These are phyloP conservation scores for Metaphire vulgaris DNA, from an alignment of 1,140 invertebrate genomes.

Conservation along the genomic window DNA sequence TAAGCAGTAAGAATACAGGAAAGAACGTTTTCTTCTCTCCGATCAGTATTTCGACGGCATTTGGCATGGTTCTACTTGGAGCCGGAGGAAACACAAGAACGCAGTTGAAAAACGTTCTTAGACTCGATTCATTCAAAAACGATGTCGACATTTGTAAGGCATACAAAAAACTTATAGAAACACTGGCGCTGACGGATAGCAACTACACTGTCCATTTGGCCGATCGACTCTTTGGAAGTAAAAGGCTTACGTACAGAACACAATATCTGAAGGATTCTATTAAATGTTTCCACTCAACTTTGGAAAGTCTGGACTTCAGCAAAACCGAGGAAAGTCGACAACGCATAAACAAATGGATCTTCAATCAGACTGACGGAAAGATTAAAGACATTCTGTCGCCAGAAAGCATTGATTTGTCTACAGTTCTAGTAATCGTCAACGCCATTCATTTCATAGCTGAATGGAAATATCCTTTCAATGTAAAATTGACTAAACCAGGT, in stretches of 20 bases:
- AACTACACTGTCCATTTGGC: neutral
- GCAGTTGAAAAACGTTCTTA: neutral
- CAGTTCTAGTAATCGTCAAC: slow-evolving; percentile 65
- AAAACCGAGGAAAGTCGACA: slow-evolving; percentile 37
- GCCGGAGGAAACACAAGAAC: slow-evolving; percentile 4
- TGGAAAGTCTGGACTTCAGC: neutral
- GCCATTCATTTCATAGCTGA: slow-evolving; percentile 70
- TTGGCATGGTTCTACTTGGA: neutral
- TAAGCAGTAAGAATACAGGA: neutral
- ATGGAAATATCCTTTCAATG: slow-evolving; percentile 66
- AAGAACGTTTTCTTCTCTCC: slow-evolving; percentile 18
- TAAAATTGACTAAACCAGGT: slow-evolving; percentile 52
- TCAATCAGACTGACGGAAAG: slow-evolving; percentile 59
- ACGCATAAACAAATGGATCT: slow-evolving; percentile 64
- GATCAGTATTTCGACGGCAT: slow-evolving; percentile 5
- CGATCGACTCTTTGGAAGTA: neutral
- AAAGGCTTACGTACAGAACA: neutral
- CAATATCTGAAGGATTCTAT: neutral
- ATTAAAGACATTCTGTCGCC: slow-evolving; percentile 58
- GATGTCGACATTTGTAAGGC: neutral
- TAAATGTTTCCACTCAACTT: neutral
- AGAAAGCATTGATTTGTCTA: slow-evolving; percentile 52
- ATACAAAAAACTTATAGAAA: neutral
- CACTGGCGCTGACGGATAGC: neutral
- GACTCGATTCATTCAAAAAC: neutral